phyloP scores from a whole-genome alignment of 2,797 vertebrate species.

The Myiotriccus ornatus region DNA sequence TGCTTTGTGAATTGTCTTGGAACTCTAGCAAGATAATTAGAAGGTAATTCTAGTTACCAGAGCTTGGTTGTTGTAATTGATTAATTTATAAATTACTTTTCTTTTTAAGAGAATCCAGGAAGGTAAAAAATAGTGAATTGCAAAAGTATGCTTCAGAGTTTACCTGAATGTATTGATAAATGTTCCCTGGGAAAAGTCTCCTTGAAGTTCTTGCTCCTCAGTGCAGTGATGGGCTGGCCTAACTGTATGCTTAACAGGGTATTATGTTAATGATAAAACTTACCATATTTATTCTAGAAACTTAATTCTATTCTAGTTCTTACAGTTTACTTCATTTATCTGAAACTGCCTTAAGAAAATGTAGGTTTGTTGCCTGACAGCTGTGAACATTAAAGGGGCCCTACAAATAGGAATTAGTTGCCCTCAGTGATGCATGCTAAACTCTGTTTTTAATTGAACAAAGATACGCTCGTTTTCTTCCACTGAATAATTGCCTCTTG shows the following conservation, averaged over 20 bases:
- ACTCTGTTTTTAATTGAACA: constrained; percentile 29
- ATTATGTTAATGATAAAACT: neutral
- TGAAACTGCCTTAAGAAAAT: constrained; percentile 5
- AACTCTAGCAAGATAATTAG: neutral
- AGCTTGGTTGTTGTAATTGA: neutral
- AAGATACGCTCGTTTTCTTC: neutral
- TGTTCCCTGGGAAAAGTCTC: neutral
- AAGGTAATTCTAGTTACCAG: neutral
- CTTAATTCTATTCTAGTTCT: neutral
- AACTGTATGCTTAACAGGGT: neutral
- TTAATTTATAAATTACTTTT: neutral
- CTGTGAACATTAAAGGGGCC: neutral
- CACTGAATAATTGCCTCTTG: constrained; percentile 26
- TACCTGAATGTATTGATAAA: neutral
- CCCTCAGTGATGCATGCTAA: constrained; percentile 4
- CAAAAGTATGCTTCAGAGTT: neutral
- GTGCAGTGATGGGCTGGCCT: neutral
- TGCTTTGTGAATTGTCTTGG: neutral
- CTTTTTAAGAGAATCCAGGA: neutral
- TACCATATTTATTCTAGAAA: neutral
- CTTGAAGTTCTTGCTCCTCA: neutral
- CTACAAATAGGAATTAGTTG: neutral
- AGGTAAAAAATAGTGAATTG: neutral
- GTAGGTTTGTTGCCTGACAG: neutral
- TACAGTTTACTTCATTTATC: neutral